Percentiles rank a stretch among this genome's conserved stretches.
phyloP scores from a whole-genome alignment of 2,888 invertebrate genomes.

The Alentia gelatinosa region DNA sequence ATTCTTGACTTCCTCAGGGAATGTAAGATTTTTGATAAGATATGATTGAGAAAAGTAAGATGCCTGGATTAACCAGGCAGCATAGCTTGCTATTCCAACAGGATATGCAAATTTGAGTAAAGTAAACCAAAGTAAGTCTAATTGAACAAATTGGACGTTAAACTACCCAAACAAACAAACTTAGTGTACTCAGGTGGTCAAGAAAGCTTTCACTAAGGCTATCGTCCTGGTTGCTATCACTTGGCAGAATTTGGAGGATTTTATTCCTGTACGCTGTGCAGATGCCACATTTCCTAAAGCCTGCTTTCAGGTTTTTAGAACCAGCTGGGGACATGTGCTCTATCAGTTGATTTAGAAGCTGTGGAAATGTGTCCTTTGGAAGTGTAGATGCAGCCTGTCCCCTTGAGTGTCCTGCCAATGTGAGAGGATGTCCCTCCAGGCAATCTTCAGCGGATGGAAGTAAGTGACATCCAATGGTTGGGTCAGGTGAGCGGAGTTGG shows the following conservation, averaged over 20 bases:
- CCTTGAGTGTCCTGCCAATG: background rate
- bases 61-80: no score
- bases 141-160: no score
- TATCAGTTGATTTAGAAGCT: background rate
- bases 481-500: slow-evolving; percentile 65
- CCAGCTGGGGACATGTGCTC: background rate
- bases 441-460: slow-evolving; percentile 63
- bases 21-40: no score
- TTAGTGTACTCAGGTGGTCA: background rate
- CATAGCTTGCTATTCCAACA: no score
- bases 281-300: slow-evolving; percentile 28
- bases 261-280: background rate
- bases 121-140: no score
- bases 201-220: background rate
- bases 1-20: no score
- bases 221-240: background rate
- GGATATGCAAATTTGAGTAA: no score
- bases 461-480: slow-evolving; percentile 66
- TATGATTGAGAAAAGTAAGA: no score
- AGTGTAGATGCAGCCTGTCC: background rate
- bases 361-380: slow-evolving; percentile 6
- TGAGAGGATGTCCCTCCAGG: slow-evolving; percentile 59
- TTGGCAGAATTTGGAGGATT: background rate
- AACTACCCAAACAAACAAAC: no score
- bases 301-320: background rate